These are phyloP conservation scores for Apostichopus parvimensis DNA, from an alignment of 35 echinoderm and acorn worm species.

Conservation along the genomic window DNA sequence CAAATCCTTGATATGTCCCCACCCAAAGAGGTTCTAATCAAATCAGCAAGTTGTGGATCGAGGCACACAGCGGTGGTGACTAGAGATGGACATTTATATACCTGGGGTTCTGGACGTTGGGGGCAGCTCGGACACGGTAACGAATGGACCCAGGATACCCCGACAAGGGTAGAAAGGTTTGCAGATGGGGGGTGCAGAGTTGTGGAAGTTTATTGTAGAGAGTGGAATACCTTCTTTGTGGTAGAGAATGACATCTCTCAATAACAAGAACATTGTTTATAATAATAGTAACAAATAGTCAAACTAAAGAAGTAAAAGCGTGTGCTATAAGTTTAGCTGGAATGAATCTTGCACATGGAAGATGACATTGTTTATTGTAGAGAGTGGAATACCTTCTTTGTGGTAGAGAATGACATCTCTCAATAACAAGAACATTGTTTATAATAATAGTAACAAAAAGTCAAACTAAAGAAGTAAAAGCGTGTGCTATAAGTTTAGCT, in stretches of 20 bases:
- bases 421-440: neutral
- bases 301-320: neutral
- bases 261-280: neutral
- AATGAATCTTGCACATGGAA: too few relatives aligned
- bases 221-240: constrained; percentile 71
- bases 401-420: neutral
- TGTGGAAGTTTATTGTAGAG: constrained; percentile 67
- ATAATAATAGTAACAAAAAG: neutral
- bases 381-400: constrained; percentile 71
- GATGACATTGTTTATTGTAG: constrained; percentile 52
- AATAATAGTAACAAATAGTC: neutral
- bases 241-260: neutral
- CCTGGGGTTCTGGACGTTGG: constrained; percentile 89
- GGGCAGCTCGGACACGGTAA: constrained; percentile 91
- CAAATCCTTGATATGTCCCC: constrained; percentile 42
- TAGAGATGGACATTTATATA: constrained; percentile 71
- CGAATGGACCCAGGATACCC: constrained; percentile 56
- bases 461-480: neutral
- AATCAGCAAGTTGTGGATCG: constrained; percentile 87
- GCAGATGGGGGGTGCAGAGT: constrained; percentile 25
- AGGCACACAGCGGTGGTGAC: constrained; percentile 84
- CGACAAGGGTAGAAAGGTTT: constrained; percentile 65
- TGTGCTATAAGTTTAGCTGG: neutral
- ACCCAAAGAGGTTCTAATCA: constrained; percentile 33
- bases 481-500: neutral